Evolutionary conservation across 2,888 invertebrate genomes (phyloP), one percentile per base, ranked within the genome.

Genomic region (Fragum fragum): DNA sequence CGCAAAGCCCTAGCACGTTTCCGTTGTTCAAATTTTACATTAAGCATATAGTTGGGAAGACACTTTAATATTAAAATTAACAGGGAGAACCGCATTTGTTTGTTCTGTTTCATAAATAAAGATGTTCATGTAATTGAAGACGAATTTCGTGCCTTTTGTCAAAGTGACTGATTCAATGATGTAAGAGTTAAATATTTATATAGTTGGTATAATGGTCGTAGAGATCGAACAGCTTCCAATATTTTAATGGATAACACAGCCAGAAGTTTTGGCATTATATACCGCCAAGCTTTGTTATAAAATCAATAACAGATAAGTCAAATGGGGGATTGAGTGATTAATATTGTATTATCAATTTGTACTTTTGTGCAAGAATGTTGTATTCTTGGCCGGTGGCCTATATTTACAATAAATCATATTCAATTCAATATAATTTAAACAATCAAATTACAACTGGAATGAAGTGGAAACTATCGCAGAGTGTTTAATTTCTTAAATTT

Each of bases 21-120:
- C 52, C n/a, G 76, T 36, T 76, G 76, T 52, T 76, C 70, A 11
- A 61, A 52, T n/a, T 59, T 70, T 18, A 63, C 70, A 36, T 26
- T 76, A 5, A 52, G 23, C 18, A 76, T 71, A 47, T 59, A 71
- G 47, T 14, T 42, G 21, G 76, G 76, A 47, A 59, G 76, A 14
- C 76, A 71, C 32, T 14, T 36, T 26, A 39, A 39, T n/a, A 71
- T 71, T n/a, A n/a, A n/a, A n/a, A n/a, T n/a, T 18, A 52, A 42
- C 7, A 70, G 71, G 36, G 57, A 57, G 11, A n/a, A 69, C 16
- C 16, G 75, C 36, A 42, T 39, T 0, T 75, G 75, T 21, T 9
- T 21, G 36, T 69, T 28, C 28, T 69, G 75, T 52, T 47, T 28
- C n/a, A 28, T 32, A 16, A 53, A 75, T 18, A 7, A 16, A 26